Conservation (phyloP, 1,140 invertebrate species). For the Drepana arcuata region DNA sequence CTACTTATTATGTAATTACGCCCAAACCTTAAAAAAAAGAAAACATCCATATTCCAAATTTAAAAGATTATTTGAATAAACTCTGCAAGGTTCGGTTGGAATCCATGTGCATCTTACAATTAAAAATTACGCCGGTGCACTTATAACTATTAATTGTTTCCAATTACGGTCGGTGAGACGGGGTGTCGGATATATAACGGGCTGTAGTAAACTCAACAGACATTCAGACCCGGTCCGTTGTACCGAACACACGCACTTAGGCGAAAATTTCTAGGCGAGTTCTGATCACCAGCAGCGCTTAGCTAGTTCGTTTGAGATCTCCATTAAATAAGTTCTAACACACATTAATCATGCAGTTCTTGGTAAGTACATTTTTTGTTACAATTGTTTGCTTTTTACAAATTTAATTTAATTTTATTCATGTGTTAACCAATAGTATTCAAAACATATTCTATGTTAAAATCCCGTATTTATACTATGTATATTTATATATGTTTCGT, state of each 20-base stretch:
- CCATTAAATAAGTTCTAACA: constrained; percentile 38
- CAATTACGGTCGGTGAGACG: constrained; percentile 48
- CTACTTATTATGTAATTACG: not conserved
- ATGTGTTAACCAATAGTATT: too few species aligned
- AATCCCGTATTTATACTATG: too few species aligned
- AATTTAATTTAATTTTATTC: too few species aligned
- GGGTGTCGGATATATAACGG: constrained; percentile 61
- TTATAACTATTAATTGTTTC: constrained; percentile 60
- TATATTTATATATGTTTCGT: too few species aligned
- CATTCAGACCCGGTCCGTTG: constrained; percentile 54
- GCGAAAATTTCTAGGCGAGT: constrained; percentile 66
- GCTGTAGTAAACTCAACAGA: constrained; percentile 32
- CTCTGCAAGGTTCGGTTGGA: constrained; percentile 14
- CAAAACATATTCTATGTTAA: too few species aligned
- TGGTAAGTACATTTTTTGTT: constrained; percentile 42
- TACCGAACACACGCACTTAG: constrained; percentile 56
- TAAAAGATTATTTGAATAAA: not conserved
- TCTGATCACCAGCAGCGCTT: constrained; percentile 61
- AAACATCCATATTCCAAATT: not conserved
- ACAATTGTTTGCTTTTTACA: constrained; percentile 1
- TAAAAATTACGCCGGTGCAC: constrained; percentile 53
- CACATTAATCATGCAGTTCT: constrained; percentile 62
- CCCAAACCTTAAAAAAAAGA: not conserved
- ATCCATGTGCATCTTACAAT: constrained; percentile 36
- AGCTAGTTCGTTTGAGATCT: constrained; percentile 70